Evolutionary conservation across 2,888 invertebrate species (phyloP).

Genomic region (Thumatha senex): DNA sequence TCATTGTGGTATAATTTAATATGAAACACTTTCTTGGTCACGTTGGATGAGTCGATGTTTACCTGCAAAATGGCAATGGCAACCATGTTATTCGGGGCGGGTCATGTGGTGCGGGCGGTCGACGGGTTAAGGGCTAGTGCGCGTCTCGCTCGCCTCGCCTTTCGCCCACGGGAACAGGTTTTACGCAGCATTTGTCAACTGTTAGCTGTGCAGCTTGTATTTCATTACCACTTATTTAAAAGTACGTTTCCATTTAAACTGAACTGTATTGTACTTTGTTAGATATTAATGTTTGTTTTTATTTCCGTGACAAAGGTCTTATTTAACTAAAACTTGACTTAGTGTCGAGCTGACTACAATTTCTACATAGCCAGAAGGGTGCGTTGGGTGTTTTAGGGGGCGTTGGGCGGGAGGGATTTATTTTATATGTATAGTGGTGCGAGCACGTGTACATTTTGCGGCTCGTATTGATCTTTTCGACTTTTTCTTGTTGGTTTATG

Average conservation of each 20-base stretch:
- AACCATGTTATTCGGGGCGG: conserved; percentile 35
- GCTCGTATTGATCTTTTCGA: conserved; percentile 74
- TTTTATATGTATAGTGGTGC: conserved; percentile 79
- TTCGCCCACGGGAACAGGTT: conserved; percentile 70
- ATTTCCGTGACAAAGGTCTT: conserved; percentile 20
- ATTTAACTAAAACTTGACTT: conserved; percentile 52
- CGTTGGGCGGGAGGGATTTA: conserved; percentile 73
- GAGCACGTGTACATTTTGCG: conserved; percentile 83
- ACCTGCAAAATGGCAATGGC: conserved; percentile 22
- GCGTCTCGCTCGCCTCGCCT: conserved; percentile 39
- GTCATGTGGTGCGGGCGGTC: conserved; percentile 36
- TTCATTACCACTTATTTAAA: conserved; percentile 25
- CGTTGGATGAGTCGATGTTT: neutral
- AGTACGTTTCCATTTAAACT: neutral
- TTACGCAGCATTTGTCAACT: conserved; percentile 41
- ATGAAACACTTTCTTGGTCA: conserved; percentile 15
- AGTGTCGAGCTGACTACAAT: conserved; percentile 49
- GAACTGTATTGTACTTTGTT: neutral
- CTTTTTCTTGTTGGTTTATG: conserved; percentile 55
- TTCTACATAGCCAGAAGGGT: conserved; percentile 55
- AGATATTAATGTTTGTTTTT: neutral
- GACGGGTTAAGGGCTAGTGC: conserved; percentile 17
- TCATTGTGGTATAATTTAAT: neutral
- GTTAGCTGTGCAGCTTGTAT: conserved; percentile 32
- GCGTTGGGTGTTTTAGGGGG: conserved; percentile 69